Conservation (phyloP, 2,888 invertebrate genomes). For the Trachelus iudaicus region DNA sequence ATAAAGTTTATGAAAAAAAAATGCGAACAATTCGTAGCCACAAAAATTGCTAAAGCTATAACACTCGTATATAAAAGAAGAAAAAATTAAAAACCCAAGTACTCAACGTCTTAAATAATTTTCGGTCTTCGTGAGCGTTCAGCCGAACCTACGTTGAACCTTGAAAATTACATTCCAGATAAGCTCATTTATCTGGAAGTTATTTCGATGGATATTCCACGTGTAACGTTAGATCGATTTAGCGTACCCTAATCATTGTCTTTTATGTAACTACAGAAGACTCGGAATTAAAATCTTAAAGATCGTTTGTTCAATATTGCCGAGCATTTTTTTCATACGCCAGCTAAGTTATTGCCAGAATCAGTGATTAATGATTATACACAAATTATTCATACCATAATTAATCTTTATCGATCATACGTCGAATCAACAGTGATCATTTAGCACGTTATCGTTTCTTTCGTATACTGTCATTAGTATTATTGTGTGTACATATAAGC, state of each 20-base stretch:
- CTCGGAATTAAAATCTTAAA: background rate
- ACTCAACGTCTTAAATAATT: background rate
- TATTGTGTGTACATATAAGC: slow-evolving; percentile 4
- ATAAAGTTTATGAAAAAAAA: background rate
- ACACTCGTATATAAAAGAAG: background rate
- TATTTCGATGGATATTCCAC: background rate
- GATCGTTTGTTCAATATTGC: background rate
- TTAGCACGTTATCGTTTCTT: background rate
- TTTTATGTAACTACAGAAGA: background rate
- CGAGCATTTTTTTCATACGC: background rate
- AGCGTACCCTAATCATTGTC: background rate
- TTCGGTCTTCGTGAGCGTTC: background rate
- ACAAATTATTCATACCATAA: background rate
- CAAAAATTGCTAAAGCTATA: background rate
- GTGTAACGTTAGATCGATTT: background rate
- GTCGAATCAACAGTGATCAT: background rate
- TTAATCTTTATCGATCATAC: background rate
- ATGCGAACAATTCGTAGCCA: background rate
- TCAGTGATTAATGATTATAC: background rate
- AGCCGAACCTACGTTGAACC: background rate
- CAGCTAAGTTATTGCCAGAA: background rate
- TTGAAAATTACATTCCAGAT: background rate
- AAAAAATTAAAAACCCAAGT: background rate
- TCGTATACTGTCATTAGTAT: background rate
- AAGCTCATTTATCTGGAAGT: background rate